Base-by-base conservation (phyloP, 2,113 vertebrate species). In the Gallinago undulata region DNA sequence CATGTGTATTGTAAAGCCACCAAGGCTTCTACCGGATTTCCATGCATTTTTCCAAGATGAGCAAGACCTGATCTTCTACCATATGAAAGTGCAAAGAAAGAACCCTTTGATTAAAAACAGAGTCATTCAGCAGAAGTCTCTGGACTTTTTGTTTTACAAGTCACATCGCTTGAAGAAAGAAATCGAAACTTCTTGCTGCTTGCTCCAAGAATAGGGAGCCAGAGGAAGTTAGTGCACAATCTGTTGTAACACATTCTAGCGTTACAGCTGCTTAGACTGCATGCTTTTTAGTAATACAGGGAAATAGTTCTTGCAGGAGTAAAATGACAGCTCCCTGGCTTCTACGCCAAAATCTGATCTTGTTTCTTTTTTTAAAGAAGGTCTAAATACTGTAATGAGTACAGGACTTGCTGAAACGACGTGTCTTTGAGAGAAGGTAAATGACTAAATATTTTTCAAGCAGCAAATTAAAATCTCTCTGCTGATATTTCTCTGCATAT, bases 371-470 rank as follows among this genome's bases (percentile, higher is more conserved):
- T 28, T 45, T 50, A 17, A 77, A 50, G 47, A 82, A 30, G 18
- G 5, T 51, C 21, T 80, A 60, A 82, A 31, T 87, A 37, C 28
- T 84, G 31, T 39, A 63, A 18, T 63, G 73, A 43, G 67, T 84
- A 68, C 48, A 18, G 12, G 48, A 74, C 59, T 80, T 96, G 85
- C 68, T 94, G 66, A 68, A 55, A 93, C 87, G 51, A 60, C 37
- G 3, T 57, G 66, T 75, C 74, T 90, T 74, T 85, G 57, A 67
- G 70, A 88, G 57, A 21, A 30, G 33, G 33, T 41, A 53, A 67
- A 59, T 35, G 64, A 50, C 67, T 91, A 92, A 87, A 31, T 88
- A 79, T 43, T 97, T 97, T 93, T 70, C 60, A 90, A 95, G 84
- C 64, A 94, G 80, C 64, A 91, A 95, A 93, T 96, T 78, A 84